These are phyloP conservation scores for Himalopsyche tibetana DNA, from an alignment of 2,888 invertebrate genomes.

Conservation along the genomic window DNA sequence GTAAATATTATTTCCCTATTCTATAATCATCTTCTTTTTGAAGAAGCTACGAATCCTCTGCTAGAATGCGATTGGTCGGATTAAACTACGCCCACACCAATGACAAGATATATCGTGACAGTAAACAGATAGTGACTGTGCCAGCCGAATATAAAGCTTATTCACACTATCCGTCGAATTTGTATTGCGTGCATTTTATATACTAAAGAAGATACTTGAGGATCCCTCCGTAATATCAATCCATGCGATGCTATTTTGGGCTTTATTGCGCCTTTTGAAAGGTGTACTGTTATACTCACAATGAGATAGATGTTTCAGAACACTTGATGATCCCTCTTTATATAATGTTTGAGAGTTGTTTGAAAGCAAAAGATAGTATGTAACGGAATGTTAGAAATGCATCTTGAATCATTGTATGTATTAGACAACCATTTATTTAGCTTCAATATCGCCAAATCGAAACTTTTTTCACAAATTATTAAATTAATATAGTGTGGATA, in stretches of 20 bases:
- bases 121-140: slow-evolving; percentile 58
- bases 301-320: neutral
- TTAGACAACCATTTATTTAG: no score
- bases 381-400: neutral
- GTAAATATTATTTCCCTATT: no score
- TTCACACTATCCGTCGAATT: neutral
- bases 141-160: slow-evolving; percentile 44
- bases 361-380: slow-evolving; percentile 47
- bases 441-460: no score
- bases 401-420: no score
- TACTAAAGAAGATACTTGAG: slow-evolving; percentile 52
- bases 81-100: slow-evolving; percentile 64
- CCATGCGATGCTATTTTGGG: neutral
- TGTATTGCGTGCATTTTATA: slow-evolving; percentile 24
- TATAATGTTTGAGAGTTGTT: neutral
- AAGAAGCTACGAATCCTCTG: slow-evolving; percentile 51
- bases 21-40: neutral
- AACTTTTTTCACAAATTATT: no score
- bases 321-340: slow-evolving; percentile 46
- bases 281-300: neutral
- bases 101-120: slow-evolving; percentile 64
- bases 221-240: slow-evolving; percentile 54
- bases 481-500: no score
- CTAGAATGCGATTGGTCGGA: slow-evolving; percentile 60
- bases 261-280: neutral